Evolutionary conservation across 2,888 invertebrate genomes (phyloP), one percentile per base, ranked within the genome.

Genomic region (Netelia melanura): DNA sequence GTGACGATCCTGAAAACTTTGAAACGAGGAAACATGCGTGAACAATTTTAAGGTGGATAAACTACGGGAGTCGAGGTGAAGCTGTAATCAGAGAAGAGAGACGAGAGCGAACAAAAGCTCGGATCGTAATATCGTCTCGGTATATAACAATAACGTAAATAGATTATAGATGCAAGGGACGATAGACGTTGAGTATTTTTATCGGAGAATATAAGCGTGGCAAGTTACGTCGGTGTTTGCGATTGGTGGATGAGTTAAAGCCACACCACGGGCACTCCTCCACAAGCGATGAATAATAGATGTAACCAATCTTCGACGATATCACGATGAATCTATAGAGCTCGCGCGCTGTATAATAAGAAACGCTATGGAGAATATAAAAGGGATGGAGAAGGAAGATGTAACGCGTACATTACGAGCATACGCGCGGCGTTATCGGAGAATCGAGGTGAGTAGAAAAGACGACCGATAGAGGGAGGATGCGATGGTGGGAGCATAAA

Each of bases 281-380:
- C 68, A 25, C 38, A 17, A 23, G 56, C 64, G 76, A 71, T 81
- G 81, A 81, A 81, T 81, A 81, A 81, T 81, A 76, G 76, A 81
- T 76, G 76, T 76, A 81, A 81, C 81, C 81, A 81, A 81, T 81
- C 81, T 81, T 81, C 76, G n/a, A 43, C 76, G 76, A 81, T 81
- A 81, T 81, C 76, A 44, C 76, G 76, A 71, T 71, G 70, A 70
- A 76, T 76, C 64, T 65, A 62, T 30, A 44, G 54, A 70, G 38
- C 38, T 38, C 23, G 52, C 56, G 52, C 67, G 44, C 21, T 64
- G 44, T 44, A 61, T 81, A 81, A 81, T 81, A 81, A 81, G 75
- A 64, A 25, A 23, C 23, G 52, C 48, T 14, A 48, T 0, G 17
- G 17, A 43, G 43, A 65, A 43, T 17, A 68, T 8, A 23, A 68